Conservation (phyloP, 1,140 invertebrate genomes). For the Eueides isabella region DNA sequence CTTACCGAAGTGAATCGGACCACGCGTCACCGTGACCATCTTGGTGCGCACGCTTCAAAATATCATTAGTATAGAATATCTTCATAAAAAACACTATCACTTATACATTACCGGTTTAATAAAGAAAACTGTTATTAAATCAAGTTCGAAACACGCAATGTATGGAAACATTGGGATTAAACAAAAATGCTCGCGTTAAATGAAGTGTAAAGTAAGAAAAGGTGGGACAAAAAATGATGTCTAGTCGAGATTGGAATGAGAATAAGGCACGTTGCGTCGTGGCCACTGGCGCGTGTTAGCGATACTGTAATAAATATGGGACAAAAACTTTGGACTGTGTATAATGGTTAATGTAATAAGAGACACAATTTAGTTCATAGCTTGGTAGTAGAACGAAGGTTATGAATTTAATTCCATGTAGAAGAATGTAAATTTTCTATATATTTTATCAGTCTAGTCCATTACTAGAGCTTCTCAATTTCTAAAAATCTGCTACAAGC, state of each 20-base stretch:
- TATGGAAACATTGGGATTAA: neutral
- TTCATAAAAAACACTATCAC: neutral
- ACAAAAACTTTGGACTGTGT: constrained; percentile 30
- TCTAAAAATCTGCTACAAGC: too few relatives aligned
- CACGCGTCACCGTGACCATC: constrained; percentile 73
- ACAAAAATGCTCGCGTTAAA: constrained; percentile 32
- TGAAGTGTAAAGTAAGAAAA: constrained; percentile 43
- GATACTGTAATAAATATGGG: constrained; percentile 31
- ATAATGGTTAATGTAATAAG: constrained; percentile 38
- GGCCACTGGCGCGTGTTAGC: constrained; percentile 46
- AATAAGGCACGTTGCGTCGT: constrained; percentile 58
- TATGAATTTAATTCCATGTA: neutral
- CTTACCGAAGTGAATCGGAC: constrained; percentile 62
- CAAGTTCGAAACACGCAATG: constrained; percentile 29
- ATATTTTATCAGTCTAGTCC: too few relatives aligned
- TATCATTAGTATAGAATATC: neutral
- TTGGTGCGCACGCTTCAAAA: constrained; percentile 51
- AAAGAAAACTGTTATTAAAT: neutral
- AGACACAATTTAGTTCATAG: neutral
- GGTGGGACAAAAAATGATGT: constrained; percentile 52
- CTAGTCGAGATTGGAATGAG: constrained; percentile 63
- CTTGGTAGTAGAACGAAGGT: neutral
- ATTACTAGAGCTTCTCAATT: too few relatives aligned
- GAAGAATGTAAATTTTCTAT: too few relatives aligned
- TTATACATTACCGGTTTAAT: neutral